phyloP scores from a whole-genome alignment of 23 tunicate genomes.

The Styela plicata region DNA sequence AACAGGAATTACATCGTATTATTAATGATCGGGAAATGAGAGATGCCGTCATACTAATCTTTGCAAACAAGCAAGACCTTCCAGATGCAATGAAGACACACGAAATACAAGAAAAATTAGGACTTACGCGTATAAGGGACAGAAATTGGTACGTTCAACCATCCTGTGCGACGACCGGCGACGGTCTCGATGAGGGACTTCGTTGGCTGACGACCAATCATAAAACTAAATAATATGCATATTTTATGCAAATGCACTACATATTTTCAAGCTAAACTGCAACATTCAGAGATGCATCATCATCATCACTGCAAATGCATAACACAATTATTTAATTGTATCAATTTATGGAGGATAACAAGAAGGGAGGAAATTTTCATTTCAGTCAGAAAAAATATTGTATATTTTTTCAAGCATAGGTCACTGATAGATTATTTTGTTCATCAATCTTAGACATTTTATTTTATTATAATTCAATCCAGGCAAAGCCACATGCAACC shows the following conservation, averaged over 20 bases:
- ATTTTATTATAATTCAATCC: not conserved
- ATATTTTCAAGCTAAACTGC: not conserved
- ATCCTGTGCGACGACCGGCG: constrained; percentile 90
- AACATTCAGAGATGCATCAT: not conserved
- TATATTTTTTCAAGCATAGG: too few species aligned
- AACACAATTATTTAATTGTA: not conserved
- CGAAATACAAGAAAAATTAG: constrained; percentile 62
- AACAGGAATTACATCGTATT: constrained; percentile 71
- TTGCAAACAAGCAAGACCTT: constrained; percentile 97
- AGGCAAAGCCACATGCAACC: not conserved
- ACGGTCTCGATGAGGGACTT: constrained; percentile 78
- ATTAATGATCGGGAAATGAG: constrained; percentile 92
- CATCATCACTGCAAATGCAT: not conserved
- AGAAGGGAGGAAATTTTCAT: too few species aligned
- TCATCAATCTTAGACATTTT: not conserved
- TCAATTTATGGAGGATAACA: not conserved
- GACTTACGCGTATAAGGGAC: constrained; percentile 48
- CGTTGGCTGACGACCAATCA: constrained; percentile 64
- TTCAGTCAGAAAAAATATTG: too few species aligned
- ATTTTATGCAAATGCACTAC: not conserved
- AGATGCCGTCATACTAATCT: constrained; percentile 83
- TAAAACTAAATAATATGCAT: constrained; percentile 1
- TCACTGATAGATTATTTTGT: not conserved
- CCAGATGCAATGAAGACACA: constrained; percentile 82
- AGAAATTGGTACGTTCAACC: constrained; percentile 95